Conservation (phyloP, 64 coral and sea anemone genomes). For the Dendronephthya gigantea region DNA sequence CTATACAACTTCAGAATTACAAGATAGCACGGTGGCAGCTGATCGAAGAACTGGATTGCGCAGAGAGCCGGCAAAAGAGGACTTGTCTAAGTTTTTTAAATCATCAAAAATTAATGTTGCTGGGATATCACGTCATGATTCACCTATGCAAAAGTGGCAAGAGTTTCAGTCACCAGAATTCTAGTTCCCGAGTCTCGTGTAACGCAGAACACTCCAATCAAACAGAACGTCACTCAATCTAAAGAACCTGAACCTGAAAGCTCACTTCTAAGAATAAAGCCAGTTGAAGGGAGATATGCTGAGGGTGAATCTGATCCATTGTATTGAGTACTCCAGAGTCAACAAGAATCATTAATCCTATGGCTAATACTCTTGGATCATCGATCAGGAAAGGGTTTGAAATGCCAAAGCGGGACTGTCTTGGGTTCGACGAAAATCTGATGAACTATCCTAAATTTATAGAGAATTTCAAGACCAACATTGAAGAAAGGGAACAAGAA, state of each 20-base stretch:
- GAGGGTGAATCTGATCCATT: no score
- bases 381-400: not conserved
- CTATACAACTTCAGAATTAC: not conserved
- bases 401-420: not conserved
- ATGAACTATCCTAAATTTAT: conserved; percentile 3
- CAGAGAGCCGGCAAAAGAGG: not conserved
- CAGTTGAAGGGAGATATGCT: no score
- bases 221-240: no score
- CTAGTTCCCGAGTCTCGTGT: no score
- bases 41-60: not conserved
- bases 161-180: no score
- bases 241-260: no score
- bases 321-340: not conserved
- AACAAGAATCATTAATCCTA: not conserved
- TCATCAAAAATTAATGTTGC: no score
- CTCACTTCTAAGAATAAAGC: no score
- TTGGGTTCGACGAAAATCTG: not conserved
- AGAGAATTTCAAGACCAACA: not conserved
- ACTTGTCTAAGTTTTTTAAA: not conserved
- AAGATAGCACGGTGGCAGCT: not conserved
- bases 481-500: not conserved
- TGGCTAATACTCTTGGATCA: not conserved
- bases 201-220: no score
- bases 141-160: no score
- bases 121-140: no score